These are phyloP conservation scores for Pterophyllum scalare DNA, from an alignment of 2,113 vertebrate species.

Conservation along the genomic window DNA sequence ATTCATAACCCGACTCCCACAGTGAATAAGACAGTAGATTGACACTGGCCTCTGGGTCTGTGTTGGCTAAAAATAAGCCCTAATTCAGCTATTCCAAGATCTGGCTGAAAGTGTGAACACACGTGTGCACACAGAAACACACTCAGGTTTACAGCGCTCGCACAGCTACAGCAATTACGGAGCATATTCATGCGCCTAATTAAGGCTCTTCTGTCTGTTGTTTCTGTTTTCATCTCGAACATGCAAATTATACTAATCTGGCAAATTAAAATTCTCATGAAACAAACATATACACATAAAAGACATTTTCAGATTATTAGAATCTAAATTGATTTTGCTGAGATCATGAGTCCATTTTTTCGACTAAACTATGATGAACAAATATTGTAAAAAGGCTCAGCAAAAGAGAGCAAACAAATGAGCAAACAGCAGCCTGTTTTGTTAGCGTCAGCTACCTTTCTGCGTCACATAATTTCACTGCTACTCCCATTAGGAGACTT, in stretches of 20 bases:
- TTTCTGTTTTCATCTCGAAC: constrained; percentile 58
- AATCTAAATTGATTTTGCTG: neutral
- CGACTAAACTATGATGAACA: neutral
- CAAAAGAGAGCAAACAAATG: neutral
- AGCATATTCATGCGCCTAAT: constrained; percentile 63
- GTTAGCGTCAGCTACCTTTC: neutral
- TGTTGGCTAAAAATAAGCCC: neutral
- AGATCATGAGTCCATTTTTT: neutral
- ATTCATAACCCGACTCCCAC: neutral
- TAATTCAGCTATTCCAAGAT: constrained; percentile 26
- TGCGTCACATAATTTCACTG: neutral
- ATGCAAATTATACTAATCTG: constrained; percentile 68
- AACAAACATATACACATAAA: constrained; percentile 43
- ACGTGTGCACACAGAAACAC: constrained; percentile 19
- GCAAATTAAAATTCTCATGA: constrained; percentile 63
- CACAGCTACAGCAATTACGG: constrained; percentile 50
- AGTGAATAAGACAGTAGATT: neutral
- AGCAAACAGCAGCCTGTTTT: neutral
- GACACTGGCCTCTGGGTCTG: neutral
- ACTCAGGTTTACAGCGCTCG: constrained; percentile 22
- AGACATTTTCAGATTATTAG: constrained; percentile 8
- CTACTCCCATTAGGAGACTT: neutral
- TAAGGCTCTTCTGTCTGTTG: constrained; percentile 59
- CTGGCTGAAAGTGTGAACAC: constrained; percentile 21
- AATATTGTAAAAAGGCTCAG: neutral